These are phyloP conservation scores for Intellagama lesueurii DNA, from an alignment of 2,797 vertebrate species.

Conservation along the genomic window DNA sequence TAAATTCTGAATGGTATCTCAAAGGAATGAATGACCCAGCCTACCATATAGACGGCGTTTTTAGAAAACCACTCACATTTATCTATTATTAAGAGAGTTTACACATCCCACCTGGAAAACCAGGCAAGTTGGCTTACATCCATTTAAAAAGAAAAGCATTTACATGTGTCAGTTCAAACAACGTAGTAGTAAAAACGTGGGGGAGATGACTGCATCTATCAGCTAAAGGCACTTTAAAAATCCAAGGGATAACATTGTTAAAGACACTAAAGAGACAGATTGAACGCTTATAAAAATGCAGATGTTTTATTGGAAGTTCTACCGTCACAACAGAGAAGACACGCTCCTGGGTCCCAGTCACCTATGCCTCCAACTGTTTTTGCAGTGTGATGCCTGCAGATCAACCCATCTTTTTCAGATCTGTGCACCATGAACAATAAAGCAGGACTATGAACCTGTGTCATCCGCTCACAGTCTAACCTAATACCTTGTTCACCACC, in stretches of 20 bases:
- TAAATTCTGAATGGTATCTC: neutral
- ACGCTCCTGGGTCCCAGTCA: neutral
- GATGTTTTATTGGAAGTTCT: neutral
- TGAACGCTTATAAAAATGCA: neutral
- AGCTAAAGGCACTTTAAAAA: neutral
- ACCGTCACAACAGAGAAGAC: neutral
- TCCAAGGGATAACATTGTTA: neutral
- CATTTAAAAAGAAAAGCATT: neutral
- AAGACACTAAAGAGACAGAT: neutral
- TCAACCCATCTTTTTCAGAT: neutral
- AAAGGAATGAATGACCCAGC: neutral
- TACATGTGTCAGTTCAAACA: neutral
- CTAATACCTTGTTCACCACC: too few relatives aligned
- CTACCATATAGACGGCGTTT: neutral
- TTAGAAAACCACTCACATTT: neutral
- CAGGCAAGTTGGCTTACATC: neutral
- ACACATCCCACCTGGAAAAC: neutral
- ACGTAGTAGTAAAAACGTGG: neutral
- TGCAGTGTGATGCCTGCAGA: neutral
- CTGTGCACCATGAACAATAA: neutral
- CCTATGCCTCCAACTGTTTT: neutral
- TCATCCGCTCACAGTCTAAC: neutral
- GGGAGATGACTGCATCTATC: neutral
- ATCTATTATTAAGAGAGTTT: neutral
- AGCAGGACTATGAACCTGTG: neutral